phyloP scores from a whole-genome alignment of 92 coral and sea anemone genomes.

The Siderastrea radians region DNA sequence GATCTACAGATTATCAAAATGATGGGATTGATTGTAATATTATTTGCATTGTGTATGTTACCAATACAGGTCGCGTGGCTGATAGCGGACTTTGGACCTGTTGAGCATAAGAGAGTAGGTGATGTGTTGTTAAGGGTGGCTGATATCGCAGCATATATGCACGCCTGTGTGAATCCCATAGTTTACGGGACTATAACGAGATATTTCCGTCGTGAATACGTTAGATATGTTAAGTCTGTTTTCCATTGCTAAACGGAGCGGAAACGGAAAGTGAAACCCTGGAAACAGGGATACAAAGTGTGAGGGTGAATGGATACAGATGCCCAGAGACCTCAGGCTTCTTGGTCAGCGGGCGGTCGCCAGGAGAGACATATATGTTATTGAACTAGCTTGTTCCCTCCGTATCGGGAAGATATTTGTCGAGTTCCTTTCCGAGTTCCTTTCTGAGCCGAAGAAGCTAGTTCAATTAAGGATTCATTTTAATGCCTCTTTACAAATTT shows the following conservation, averaged over 20 bases:
- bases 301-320: neutral
- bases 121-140: constrained; percentile 52
- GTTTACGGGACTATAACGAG: constrained; percentile 71
- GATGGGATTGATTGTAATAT: constrained; percentile 62
- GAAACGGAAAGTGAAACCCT: neutral
- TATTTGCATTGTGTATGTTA: constrained; percentile 72
- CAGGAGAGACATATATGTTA: no score
- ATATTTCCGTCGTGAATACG: constrained; percentile 64
- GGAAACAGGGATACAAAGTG: neutral
- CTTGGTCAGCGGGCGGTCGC: no score
- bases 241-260: constrained; percentile 10
- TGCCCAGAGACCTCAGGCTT: no score
- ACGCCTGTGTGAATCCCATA: constrained; percentile 71
- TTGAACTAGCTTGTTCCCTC: no score
- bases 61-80: constrained; percentile 78
- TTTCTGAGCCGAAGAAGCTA: no score
- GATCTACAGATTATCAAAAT: constrained; percentile 72
- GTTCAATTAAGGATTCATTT: no score
- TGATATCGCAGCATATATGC: constrained; percentile 70
- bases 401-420: no score
- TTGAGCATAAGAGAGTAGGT: constrained; percentile 23
- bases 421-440: no score
- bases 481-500: no score
- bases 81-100: constrained; percentile 60
- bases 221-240: constrained; percentile 20